These are phyloP conservation scores for Pachydiplax longipennis DNA, from an alignment of 2,888 invertebrate genomes.

Conservation along the genomic window DNA sequence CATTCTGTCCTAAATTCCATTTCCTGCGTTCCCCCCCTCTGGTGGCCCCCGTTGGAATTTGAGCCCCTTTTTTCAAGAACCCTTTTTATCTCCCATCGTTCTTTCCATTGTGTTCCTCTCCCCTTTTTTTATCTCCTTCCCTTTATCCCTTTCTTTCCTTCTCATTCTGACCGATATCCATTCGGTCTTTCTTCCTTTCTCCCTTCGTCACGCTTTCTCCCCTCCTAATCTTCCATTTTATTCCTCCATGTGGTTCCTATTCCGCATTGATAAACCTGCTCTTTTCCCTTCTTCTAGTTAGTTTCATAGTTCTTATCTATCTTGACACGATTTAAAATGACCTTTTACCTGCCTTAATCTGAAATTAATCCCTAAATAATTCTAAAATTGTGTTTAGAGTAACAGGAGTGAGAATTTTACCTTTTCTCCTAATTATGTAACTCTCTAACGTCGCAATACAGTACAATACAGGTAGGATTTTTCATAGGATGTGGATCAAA, in stretches of 20 bases:
- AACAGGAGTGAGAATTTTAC: no score
- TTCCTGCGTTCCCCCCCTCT: neutral
- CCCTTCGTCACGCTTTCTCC: neutral
- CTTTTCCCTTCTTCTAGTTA: neutral
- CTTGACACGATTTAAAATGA: neutral
- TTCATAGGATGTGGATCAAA: no score
- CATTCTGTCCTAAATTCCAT: slow-evolving; percentile 19
- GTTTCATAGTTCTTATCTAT: neutral
- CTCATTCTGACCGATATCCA: neutral
- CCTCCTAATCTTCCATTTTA: neutral
- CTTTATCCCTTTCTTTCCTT: neutral
- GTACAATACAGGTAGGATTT: no score
- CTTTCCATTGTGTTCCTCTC: neutral
- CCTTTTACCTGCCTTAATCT: neutral
- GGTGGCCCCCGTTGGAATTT: neutral
- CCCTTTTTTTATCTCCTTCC: neutral
- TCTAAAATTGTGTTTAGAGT: no score
- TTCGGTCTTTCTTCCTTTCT: neutral
- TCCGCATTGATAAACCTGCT: neutral
- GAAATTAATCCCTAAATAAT: neutral
- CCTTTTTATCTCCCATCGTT: neutral
- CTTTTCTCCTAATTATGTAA: no score
- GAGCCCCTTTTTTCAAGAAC: neutral
- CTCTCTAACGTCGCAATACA: no score
- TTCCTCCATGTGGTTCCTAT: neutral